A percentile compares a stretch with the other conserved stretches of the same genome.
Evolutionary conservation across 2,113 vertebrate genomes (phyloP).

Genomic region (Marmota flaviventris): DNA sequence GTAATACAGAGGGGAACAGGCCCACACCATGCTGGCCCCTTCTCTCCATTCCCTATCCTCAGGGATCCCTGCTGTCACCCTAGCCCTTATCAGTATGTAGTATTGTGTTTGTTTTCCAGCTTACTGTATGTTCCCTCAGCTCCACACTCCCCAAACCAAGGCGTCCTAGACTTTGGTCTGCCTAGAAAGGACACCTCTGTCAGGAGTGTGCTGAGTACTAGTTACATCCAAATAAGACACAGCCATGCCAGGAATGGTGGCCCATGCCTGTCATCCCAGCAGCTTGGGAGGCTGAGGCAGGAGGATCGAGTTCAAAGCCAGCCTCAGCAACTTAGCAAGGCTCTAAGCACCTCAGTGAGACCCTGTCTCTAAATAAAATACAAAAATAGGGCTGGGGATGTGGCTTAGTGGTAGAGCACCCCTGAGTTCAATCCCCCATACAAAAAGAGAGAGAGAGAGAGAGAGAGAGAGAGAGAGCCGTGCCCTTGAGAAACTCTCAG

Average conservation of each 20-base stretch:
- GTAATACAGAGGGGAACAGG: background rate
- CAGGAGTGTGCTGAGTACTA: background rate
- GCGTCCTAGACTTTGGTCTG: background rate
- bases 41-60: background rate
- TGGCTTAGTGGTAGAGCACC: no score
- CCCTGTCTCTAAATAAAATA: no score
- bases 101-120: background rate
- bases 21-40: background rate
- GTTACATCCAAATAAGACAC: background rate
- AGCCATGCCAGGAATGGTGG: no score
- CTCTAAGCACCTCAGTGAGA: no score
- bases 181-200: background rate
- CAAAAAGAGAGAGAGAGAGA: no score
- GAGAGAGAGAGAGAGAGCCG: no score
- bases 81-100: background rate
- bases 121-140: background rate
- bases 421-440: no score
- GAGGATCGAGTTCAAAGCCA: no score
- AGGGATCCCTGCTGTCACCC: background rate
- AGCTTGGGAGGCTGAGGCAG: no score
- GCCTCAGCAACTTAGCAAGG: no score
- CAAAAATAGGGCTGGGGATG: no score
- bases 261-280: no score
- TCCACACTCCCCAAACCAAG: background rate
- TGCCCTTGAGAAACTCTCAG: background rate